phyloP scores from a whole-genome alignment of 1,140 invertebrate species.

The Zophobas morio region DNA sequence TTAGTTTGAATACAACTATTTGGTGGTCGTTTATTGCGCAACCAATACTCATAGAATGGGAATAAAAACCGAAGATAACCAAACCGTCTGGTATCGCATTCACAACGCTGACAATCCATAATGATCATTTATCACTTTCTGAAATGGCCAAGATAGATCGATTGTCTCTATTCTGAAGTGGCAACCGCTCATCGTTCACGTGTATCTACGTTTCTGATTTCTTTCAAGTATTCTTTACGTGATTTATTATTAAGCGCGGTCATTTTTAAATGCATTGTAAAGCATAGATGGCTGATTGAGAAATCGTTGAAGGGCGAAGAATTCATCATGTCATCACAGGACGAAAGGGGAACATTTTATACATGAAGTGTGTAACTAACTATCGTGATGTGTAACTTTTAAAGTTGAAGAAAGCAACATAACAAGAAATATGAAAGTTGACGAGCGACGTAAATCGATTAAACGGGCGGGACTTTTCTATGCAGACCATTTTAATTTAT shows the following conservation, averaged over 20 bases:
- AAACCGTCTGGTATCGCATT: conserved; percentile 19
- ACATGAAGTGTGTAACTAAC: too few relatives aligned
- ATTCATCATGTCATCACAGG: neutral
- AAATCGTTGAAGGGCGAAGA: conserved; percentile 13
- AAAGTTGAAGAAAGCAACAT: too few relatives aligned
- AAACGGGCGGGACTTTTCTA: too few relatives aligned
- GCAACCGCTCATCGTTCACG: conserved; percentile 59
- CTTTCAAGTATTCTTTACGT: conserved; percentile 48
- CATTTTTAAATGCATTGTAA: conserved; percentile 36
- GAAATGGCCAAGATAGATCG: conserved; percentile 61
- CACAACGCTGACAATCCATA: conserved; percentile 52
- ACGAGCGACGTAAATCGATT: too few relatives aligned
- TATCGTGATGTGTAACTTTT: too few relatives aligned
- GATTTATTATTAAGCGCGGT: conserved; percentile 16
- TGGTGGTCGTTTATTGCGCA: neutral
- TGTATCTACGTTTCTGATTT: conserved; percentile 58
- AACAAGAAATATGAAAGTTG: too few relatives aligned
- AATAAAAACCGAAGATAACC: conserved; percentile 20
- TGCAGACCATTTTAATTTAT: too few relatives aligned
- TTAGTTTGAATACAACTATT: conserved; percentile 17
- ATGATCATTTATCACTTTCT: conserved; percentile 61
- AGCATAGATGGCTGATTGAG: conserved; percentile 10
- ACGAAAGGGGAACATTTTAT: neutral
- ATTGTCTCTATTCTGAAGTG: conserved; percentile 62
- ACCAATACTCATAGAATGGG: neutral